Base-by-base conservation (phyloP, 2,113 vertebrate genomes). In the Clarias gariepinus region DNA sequence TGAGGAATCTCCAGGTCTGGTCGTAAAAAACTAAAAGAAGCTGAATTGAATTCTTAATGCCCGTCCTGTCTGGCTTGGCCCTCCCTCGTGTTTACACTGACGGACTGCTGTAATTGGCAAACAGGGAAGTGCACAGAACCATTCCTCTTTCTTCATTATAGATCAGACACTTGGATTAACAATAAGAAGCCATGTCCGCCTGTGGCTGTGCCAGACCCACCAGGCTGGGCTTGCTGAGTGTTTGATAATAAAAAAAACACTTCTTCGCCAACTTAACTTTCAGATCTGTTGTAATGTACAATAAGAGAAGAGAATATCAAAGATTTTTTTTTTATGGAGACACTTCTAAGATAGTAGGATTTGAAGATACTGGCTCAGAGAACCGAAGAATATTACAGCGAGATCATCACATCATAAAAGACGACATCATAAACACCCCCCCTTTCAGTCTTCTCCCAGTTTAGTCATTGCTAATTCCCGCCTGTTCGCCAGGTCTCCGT, bases 21-120 rank as follows among this genome's bases (percentile, higher is more conserved):
- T 88, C 58, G 82, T 90, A 90, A 71, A 47, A 85, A 77, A 61
- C 81, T 82, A 81, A 78, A 77, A 55, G 85, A 87, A 73, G 87
- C 89, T 88, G 88, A 91, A 87, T 90, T 91, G 88, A 93, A 92
- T 93, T 91, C 90, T 93, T 91, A 90, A 92, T 93, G 90, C 87
- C 85, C 88, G 89, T 91, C 89, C 90, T 90, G 33, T 83, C 86
- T 85, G 84, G 13, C 2, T 6, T 4, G 1, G 53, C 55, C 66
- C 57, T 73, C 30, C 41, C 68, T 69, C 41, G 16, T 88, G 87
- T 91, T 91, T 90, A 92, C 91, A 92, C 92, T 92, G 89, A 92
- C 30, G 90, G 86, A 85, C 77, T 21, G 86, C 60, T 91, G 90
- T 91, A 94, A 93, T 93, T 94, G 92, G 89, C 90, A 93, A 91